A percentile compares a stretch with the other conserved stretches of the same genome.
phyloP scores from a whole-genome alignment of 2,888 invertebrate species.

The Scaptomyza cyrtandrae region DNA sequence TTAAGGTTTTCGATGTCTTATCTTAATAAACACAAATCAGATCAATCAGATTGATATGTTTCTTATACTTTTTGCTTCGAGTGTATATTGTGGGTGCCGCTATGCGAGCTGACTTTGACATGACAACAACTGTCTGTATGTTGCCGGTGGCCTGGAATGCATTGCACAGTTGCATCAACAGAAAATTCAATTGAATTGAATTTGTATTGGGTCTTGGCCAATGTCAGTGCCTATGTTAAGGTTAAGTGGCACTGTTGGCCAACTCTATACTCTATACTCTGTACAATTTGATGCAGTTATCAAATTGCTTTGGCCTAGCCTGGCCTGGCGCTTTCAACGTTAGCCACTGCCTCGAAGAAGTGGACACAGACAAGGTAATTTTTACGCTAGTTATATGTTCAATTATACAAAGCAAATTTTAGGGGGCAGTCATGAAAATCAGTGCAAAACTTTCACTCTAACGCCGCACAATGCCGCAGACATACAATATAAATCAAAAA shows the following conservation, averaged over 20 bases:
- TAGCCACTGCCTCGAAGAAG: constrained; percentile 3
- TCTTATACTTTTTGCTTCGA: background rate
- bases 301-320: constrained; percentile 35
- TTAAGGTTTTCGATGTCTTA: too few relatives aligned
- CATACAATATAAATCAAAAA: constrained; percentile 38
- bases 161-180: constrained; percentile 36
- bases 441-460: constrained; percentile 67
- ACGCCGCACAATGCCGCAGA: constrained; percentile 57
- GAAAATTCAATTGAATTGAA: constrained; percentile 32
- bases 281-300: constrained; percentile 50
- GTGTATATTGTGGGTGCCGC: constrained; percentile 54
- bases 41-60: too few relatives aligned
- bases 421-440: constrained; percentile 27
- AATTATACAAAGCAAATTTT: constrained; percentile 57
- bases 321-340: constrained; percentile 18
- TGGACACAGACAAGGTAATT: constrained; percentile 6
- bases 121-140: constrained; percentile 60
- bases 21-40: too few relatives aligned
- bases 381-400: constrained; percentile 54
- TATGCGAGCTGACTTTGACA: constrained; percentile 56
- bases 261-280: constrained; percentile 25
- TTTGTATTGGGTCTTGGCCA: constrained; percentile 32
- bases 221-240: constrained; percentile 38
- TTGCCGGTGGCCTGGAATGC: constrained; percentile 63
- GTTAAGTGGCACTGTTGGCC: constrained; percentile 73